A percentile compares a stretch with the other conserved stretches of the same genome.
Evolutionary conservation across 2,797 vertebrate genomes (phyloP).

Genomic region (Spheniscus humboldti): DNA sequence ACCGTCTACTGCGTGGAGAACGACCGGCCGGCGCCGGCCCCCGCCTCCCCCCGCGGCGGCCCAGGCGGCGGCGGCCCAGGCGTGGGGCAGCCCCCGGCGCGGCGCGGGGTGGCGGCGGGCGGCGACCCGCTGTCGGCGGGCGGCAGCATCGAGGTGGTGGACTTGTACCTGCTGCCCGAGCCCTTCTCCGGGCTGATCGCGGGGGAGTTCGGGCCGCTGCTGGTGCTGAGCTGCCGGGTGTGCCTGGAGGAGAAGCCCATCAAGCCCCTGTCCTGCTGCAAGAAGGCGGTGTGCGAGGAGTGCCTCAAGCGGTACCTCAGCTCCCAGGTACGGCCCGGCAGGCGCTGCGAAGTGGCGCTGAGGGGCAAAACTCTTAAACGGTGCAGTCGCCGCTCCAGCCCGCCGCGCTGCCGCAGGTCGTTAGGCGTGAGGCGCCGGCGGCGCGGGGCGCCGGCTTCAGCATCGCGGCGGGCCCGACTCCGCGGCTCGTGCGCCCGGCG

Average conservation of each 20-base stretch:
- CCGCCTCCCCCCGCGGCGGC: not conserved
- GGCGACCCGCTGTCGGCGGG: conserved; percentile 51
- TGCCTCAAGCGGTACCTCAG: conserved; percentile 93
- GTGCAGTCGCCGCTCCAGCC: not conserved
- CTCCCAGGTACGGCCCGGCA: conserved; percentile 47
- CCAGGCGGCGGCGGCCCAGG: conserved; percentile 16
- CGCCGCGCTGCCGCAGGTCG: not conserved
- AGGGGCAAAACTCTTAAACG: rapidly evolving
- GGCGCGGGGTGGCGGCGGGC: conserved; percentile 4
- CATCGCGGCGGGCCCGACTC: not conserved
- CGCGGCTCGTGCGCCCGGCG: too few species aligned
- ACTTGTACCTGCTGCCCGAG: conserved; percentile 69
- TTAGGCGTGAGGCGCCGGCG: not conserved
- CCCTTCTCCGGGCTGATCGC: conserved; percentile 73
- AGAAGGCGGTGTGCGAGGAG: conserved; percentile 91
- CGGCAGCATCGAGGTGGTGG: conserved; percentile 70
- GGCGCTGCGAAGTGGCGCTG: not conserved
- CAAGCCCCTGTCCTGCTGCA: conserved; percentile 90
- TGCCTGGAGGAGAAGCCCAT: conserved; percentile 91
- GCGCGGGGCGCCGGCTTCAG: not conserved
- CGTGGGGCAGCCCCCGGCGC: not conserved
- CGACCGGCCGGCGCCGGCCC: conserved; percentile 69
- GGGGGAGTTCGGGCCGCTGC: conserved; percentile 68
- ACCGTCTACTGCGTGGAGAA: conserved; percentile 90
- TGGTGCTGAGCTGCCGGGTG: conserved; percentile 86